Evolutionary conservation across 2,888 invertebrate species (phyloP).

Genomic region (Operophtera brumata): DNA sequence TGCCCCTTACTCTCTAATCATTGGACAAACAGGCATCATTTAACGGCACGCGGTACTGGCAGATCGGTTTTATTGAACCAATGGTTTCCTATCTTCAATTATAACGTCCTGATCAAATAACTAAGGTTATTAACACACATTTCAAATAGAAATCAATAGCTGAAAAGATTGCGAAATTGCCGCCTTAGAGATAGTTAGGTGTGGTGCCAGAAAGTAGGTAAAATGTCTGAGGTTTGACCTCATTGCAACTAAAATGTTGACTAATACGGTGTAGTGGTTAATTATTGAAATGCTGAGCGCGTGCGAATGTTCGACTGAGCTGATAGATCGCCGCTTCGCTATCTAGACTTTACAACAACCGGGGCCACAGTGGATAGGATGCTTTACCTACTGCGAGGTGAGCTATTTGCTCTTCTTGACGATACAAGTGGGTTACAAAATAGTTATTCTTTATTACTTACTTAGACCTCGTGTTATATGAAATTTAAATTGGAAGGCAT

Average conservation of each 20-base stretch:
- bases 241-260: conserved; percentile 6
- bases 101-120: conserved; percentile 19
- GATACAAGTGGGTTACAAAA: no score
- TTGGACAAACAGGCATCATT: conserved; percentile 13
- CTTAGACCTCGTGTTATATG: no score
- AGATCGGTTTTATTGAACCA: conserved; percentile 13
- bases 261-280: background rate
- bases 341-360: background rate
- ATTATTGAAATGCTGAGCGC: background rate
- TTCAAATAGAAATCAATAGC: conserved; percentile 21
- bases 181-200: conserved; percentile 1
- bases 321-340: background rate
- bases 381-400: no score
- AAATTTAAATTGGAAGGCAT: no score
- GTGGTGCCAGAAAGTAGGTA: conserved; percentile 11
- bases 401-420: no score
- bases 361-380: no score
- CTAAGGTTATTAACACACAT: conserved; percentile 15
- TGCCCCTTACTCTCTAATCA: background rate
- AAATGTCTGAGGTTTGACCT: conserved; percentile 8
- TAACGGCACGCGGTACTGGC: conserved; percentile 13
- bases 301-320: background rate
- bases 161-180: conserved; percentile 11
- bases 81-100: conserved; percentile 21
- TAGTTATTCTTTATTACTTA: no score